Evolutionary conservation across 2,113 vertebrate species (phyloP), one percentile per base, ranked within the genome.

Genomic region (Salvelinus namaycush): DNA sequence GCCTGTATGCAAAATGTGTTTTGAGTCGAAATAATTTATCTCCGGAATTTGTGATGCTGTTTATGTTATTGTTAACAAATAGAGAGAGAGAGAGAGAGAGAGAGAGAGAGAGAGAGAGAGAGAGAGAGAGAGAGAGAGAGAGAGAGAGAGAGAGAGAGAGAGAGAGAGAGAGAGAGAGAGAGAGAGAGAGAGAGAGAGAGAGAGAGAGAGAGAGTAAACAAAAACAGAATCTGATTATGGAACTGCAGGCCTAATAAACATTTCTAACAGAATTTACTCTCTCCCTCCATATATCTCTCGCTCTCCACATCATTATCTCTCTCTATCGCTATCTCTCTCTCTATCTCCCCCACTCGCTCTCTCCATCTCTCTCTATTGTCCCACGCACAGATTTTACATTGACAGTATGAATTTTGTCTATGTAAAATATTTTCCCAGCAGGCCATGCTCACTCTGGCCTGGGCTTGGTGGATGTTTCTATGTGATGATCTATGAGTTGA

Each of bases 1-100:
- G 51, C 51, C 14, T 39, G 72, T 82, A 88, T 86, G 76, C 79
- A 75, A 87, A 88, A 88, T 49, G 76, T 68, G 75, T 76, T 87
- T 80, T 78, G 71, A 83, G 77, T 66, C 73, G 1, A 24, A 14
- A 73, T 54, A 54, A 24, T 85, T 84, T 34, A 8, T 80, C 83
- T 80, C 20, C 26, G 78, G 44, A 7, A 76, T 60, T 77, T 75
- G 86, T 84, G 59, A 81, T 16, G 73, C 24, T 16, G 29, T 79
- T 73, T 74, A 44, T 29, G 22, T 57, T 31, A 66, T 84, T 72
- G 16, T 29, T 68, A 4, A 20, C 31, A 13, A 2, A 48, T 13
- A 24, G 68, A 70, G 20, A 24, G 39, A 24, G 39, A 48, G 0
- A 66, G 22, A 64, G 20, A 60, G 26, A 44, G n/a, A 72, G 12